Evolutionary conservation across 2,797 vertebrate genomes (phyloP).

Genomic region (Darevskia mixta): DNA sequence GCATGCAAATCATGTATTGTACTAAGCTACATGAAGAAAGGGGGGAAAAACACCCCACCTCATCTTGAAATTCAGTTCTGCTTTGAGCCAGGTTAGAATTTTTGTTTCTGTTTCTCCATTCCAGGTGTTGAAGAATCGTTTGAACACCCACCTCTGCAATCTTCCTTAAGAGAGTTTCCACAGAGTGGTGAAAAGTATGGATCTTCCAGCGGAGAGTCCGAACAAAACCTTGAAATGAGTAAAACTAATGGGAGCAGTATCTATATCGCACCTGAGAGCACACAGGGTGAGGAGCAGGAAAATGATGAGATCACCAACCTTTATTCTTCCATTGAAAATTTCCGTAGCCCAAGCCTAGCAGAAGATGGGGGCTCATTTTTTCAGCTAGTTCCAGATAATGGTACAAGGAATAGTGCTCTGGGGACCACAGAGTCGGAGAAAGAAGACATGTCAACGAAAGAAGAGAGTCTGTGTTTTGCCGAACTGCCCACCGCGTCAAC

Average conservation of each 20-base stretch:
- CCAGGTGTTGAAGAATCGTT: conserved; percentile 80
- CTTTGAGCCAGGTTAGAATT: conserved; percentile 16
- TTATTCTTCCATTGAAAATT: conserved; percentile 66
- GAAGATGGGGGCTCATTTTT: conserved; percentile 70
- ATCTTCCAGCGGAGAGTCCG: conserved; percentile 28
- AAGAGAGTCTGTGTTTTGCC: conserved; percentile 51
- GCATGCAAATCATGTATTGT: too few species aligned
- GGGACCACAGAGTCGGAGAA: conserved; percentile 18
- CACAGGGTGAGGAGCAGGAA: conserved; percentile 43
- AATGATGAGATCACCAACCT: conserved; percentile 46
- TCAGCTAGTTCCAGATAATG: conserved; percentile 66
- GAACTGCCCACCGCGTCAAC: conserved; percentile 24
- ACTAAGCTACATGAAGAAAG: too few species aligned
- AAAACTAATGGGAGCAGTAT: not conserved
- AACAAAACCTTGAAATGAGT: conserved; percentile 54
- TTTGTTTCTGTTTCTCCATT: conserved; percentile 16
- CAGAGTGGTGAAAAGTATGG: conserved; percentile 53
- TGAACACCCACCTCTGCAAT: conserved; percentile 78
- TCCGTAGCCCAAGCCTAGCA: conserved; percentile 55
- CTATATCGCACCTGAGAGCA: not conserved
- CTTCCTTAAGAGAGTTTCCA: conserved; percentile 74
- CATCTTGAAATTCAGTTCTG: not conserved
- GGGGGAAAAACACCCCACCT: too few species aligned
- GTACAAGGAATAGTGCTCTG: conserved; percentile 53
- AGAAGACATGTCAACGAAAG: conserved; percentile 32